These are phyloP conservation scores for Diaprepes abbreviatus DNA, from an alignment of 2,888 invertebrate genomes.

Conservation along the genomic window DNA sequence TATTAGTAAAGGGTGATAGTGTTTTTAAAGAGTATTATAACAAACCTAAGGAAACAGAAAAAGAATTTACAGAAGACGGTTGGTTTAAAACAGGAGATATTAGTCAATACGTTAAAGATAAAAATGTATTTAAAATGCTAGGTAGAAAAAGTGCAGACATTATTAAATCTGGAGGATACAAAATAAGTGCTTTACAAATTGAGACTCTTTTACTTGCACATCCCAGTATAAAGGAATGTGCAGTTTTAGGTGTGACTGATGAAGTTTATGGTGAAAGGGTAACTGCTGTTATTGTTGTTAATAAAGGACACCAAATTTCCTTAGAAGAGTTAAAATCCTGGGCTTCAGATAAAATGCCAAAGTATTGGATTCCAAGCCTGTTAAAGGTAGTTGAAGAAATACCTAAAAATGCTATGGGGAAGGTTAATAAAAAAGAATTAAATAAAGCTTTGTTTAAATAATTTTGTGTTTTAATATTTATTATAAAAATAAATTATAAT, in stretches of 20 bases:
- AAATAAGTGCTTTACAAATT: slow-evolving; percentile 87
- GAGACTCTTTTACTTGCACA: slow-evolving; percentile 85
- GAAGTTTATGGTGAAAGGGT: slow-evolving; percentile 87
- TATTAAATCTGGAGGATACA: slow-evolving; percentile 89
- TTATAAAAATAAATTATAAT: no score
- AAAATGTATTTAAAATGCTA: slow-evolving; percentile 79
- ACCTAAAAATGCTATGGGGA: slow-evolving; percentile 90
- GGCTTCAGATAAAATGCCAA: slow-evolving; percentile 72
- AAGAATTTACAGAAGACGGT: slow-evolving; percentile 82
- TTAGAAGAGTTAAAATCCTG: slow-evolving; percentile 43
- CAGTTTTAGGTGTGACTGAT: slow-evolving; percentile 80
- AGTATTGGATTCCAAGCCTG: slow-evolving; percentile 80
- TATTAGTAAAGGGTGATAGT: slow-evolving; percentile 75
- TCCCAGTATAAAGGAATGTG: slow-evolving; percentile 80
- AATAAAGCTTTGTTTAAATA: slow-evolving; percentile 49
- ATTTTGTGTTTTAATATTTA: no score
- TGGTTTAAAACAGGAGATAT: slow-evolving; percentile 95
- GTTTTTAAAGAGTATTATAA: slow-evolving; percentile 86
- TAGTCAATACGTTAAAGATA: slow-evolving; percentile 71
- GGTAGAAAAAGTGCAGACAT: slow-evolving; percentile 88
- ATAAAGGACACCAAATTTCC: slow-evolving; percentile 27
- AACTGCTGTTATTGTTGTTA: slow-evolving; percentile 65
- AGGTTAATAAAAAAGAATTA: slow-evolving; percentile 80
- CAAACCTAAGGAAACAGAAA: slow-evolving; percentile 76
- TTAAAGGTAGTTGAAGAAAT: slow-evolving; percentile 75